Base-by-base conservation (phyloP, 92 coral and sea anemone species). In the Phenganax marumi region DNA sequence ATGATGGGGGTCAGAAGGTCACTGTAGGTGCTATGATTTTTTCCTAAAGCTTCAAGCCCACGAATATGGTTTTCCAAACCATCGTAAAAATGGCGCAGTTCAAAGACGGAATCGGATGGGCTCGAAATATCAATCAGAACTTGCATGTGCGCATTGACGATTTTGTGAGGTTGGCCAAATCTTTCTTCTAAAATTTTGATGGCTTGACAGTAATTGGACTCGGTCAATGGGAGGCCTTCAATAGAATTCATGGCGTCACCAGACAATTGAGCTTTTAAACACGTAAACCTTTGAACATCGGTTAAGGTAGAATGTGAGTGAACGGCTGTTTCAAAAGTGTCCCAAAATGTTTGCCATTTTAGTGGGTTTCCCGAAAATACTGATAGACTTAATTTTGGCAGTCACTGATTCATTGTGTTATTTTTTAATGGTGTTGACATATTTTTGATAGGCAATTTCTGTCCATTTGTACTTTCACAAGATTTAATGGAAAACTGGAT, bases 321-420 rank as follows among this genome's bases (percentile, higher is more conserved):
- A 10, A 86, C 87, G 0, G 83, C 87, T 14, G 81, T n/a, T n/a
- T n/a, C n/a, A n/a, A n/a, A n/a, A n/a, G n/a, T n/a, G n/a, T n/a
- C n/a, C n/a, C n/a, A n/a, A n/a, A n/a, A n/a, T n/a, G n/a, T n/a
- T n/a, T n/a, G n/a, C n/a, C n/a, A n/a, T n/a, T n/a, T n/a, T n/a
- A 82, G 76, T 49, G 89, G 87, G 51, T 86, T 78, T 0, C 89
- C 87, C 11, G 75, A 53, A 39, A 86, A 82, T 10, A 65, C 57
- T 3, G 89, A 87, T 52, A 86, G 71, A 61, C 53, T 86, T 33
- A 86, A 51, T 62, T 82, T 82, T 33, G 89, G 89, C 52, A 86
- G 70, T 8, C 87, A n/a, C n/a, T n/a, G n/a, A n/a, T n/a, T n/a
- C n/a, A n/a, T n/a, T n/a, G n/a, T n/a, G n/a, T n/a, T n/a, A n/a